Evolutionary conservation across 2,888 invertebrate genomes (phyloP), one percentile per base, ranked within the genome.

Genomic region (Allophyes oxyacanthae): DNA sequence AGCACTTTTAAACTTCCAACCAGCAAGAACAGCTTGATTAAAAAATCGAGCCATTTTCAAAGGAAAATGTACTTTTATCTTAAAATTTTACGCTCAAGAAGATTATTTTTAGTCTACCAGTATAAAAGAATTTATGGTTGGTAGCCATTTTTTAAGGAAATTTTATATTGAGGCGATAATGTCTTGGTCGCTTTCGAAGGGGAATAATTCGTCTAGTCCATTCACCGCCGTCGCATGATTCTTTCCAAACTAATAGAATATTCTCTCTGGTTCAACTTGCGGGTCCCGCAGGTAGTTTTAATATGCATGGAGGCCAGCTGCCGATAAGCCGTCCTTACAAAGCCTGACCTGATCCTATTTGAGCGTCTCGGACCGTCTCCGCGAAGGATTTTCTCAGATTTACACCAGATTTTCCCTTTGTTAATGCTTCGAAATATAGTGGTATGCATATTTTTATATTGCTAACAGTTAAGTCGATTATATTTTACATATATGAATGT

Each of bases 291-390:
- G 82, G 79, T 82, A 67, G 77, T 81, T 88, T 90, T 88, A 90
- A 89, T 91, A 90, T 91, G 89, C 89, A 90, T 86, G 87, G 77
- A 79, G 82, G 74, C 82, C 80, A 83, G 84, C 81, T 82, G 78
- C 79, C 86, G 87, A 86, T 89, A 90, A 91, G 87, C 85, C 81
- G 64, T 72, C 77, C 79, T 81, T 80, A 84, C 84, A 85, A 82
- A 87, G 85, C 83, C 83, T 81, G 83, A 76, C 83, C 84, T 87
- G 87, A 90, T 90, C 90, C 87, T 86, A 78, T 87, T 88, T 85
- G 86, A 88, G 84, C 85, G 80, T 79, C 84, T 81, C 78, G 73
- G 79, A 72, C 82, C 79, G 78, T 72, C 78, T 76, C 54, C 37
- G 58, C 28, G 50, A 65, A 64, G 78, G 79, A 79, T 82, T 85